A percentile compares a stretch with the other conserved stretches of the same genome.
Evolutionary conservation across 2,797 vertebrate species (phyloP).

Genomic region (Periparus ater): DNA sequence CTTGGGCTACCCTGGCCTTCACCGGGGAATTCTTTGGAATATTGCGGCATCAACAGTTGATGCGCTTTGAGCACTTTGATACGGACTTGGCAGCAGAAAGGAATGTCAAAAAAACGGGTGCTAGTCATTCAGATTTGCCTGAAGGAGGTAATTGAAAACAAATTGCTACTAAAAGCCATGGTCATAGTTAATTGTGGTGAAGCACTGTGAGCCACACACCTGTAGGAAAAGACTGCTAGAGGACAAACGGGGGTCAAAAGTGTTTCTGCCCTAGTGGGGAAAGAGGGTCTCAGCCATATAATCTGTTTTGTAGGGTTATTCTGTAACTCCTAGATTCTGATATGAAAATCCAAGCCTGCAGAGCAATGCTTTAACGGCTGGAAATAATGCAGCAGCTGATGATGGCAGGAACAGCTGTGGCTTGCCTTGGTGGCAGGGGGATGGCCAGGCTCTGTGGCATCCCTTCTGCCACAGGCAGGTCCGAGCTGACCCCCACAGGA

Average conservation of each 20-base stretch:
- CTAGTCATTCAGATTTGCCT: neutral
- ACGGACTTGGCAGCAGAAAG: neutral
- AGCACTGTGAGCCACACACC: neutral
- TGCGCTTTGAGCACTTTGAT: neutral
- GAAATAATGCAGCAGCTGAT: fast-evolving
- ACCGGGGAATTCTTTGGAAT: neutral
- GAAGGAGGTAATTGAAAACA: neutral
- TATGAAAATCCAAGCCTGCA: neutral
- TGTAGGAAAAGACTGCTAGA: neutral
- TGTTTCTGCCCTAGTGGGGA: neutral
- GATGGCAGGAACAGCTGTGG: neutral
- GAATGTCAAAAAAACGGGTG: neutral
- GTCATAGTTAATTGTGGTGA: neutral
- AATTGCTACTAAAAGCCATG: neutral
- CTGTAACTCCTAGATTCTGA: neutral
- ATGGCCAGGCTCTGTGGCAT: neutral
- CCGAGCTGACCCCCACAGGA: neutral
- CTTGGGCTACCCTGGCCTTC: neutral
- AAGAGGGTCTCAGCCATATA: neutral
- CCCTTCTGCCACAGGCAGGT: neutral
- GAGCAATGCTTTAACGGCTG: neutral
- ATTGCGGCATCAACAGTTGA: neutral
- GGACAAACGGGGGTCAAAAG: neutral
- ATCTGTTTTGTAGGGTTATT: neutral
- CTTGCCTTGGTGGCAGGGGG: neutral